Percentiles rank a stretch among this genome's conserved stretches.
Conservation (phyloP, 2,888 invertebrate species). For the Atethmia centrago region DNA sequence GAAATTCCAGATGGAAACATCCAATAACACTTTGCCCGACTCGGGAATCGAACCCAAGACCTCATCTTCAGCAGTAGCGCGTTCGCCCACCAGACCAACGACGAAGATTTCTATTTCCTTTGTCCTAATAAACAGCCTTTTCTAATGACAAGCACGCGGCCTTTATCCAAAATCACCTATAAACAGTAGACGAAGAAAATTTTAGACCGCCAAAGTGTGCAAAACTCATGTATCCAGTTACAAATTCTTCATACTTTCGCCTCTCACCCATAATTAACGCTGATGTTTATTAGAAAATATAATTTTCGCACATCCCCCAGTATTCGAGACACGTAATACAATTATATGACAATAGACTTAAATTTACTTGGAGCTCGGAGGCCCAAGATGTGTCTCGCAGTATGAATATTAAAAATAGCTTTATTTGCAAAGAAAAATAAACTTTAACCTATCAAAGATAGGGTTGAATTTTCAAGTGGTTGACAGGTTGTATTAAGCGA, state of each 20-base stretch:
- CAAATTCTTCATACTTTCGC: constrained; percentile 42
- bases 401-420: constrained; percentile 78
- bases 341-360: constrained; percentile 81
- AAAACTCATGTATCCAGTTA: constrained; percentile 18
- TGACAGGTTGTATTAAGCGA: not conserved
- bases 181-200: not conserved
- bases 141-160: not conserved
- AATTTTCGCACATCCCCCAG: constrained; percentile 69
- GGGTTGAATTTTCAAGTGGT: constrained; percentile 29
- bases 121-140: not conserved
- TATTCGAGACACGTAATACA: constrained; percentile 80
- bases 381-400: constrained; percentile 76
- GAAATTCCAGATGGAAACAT: too few relatives aligned
- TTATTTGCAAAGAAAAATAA: not conserved
- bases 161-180: not conserved
- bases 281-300: constrained; percentile 79
- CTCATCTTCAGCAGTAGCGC: too few relatives aligned
- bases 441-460: not conserved
- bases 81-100: too few relatives aligned
- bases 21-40: too few relatives aligned
- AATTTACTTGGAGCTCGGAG: constrained; percentile 74
- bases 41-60: too few relatives aligned
- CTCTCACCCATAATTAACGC: constrained; percentile 61
- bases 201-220: not conserved
- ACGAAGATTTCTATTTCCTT: not conserved